Evolutionary conservation across 2,888 invertebrate genomes (phyloP).

Genomic region (Listrodromus nycthemerus): DNA sequence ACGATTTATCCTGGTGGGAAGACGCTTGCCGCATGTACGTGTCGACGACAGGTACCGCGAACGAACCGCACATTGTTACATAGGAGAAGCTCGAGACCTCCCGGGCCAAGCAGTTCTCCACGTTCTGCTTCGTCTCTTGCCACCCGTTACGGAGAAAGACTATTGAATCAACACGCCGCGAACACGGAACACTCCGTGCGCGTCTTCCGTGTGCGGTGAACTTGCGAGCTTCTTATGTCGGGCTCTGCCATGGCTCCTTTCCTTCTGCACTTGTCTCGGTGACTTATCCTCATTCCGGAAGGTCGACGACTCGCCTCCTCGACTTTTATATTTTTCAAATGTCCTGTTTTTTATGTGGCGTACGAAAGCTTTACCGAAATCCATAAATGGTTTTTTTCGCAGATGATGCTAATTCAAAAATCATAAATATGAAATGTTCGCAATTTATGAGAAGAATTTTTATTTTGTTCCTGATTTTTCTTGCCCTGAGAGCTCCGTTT

Average conservation of each 20-base stretch:
- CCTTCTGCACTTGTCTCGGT: slow-evolving; percentile 31
- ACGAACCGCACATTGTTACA: slow-evolving; percentile 60
- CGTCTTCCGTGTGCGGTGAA: slow-evolving; percentile 12
- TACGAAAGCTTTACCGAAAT: no score
- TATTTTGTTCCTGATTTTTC: no score
- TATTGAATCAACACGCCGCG: slow-evolving; percentile 65
- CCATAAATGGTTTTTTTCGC: background rate
- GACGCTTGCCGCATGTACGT: slow-evolving; percentile 66
- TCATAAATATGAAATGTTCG: no score
- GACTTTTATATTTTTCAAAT: background rate
- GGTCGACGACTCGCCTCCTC: slow-evolving; percentile 17
- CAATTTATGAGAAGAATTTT: no score
- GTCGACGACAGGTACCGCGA: slow-evolving; percentile 65
- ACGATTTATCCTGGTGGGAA: slow-evolving; percentile 68
- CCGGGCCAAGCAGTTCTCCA: slow-evolving; percentile 44
- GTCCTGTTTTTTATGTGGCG: background rate
- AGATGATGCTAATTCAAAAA: background rate
- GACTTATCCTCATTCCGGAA: slow-evolving; percentile 26
- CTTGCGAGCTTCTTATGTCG: slow-evolving; percentile 18
- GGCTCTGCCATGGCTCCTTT: background rate
- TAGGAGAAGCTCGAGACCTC: slow-evolving; percentile 35
- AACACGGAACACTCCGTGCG: slow-evolving; percentile 45
- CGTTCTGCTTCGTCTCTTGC: slow-evolving; percentile 38
- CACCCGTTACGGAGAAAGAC: slow-evolving; percentile 59
- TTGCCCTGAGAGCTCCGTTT: no score